Conservation (phyloP, 1,140 invertebrate genomes). For the Meteorus sp. region DNA sequence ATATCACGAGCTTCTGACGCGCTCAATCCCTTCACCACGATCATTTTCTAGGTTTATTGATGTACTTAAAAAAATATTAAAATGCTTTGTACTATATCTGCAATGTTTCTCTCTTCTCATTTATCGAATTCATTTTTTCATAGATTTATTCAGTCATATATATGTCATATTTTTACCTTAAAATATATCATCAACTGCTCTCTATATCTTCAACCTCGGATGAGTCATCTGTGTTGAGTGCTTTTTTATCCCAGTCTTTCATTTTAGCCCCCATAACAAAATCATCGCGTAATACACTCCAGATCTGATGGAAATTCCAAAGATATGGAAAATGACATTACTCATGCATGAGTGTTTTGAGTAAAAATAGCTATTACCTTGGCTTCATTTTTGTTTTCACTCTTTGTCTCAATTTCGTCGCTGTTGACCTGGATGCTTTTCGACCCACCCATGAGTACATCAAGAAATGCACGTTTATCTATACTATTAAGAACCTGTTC, state of each 20-base stretch:
- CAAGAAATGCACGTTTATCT: slow-evolving; percentile 80
- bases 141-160: not conserved
- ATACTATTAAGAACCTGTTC: slow-evolving; percentile 82
- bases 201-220: slow-evolving; percentile 44
- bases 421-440: slow-evolving; percentile 56
- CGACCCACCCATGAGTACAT: slow-evolving; percentile 74
- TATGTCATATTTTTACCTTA: not conserved
- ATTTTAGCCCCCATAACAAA: slow-evolving; percentile 86
- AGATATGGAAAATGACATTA: too few species aligned
- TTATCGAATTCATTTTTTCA: not conserved
- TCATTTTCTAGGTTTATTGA: too few species aligned
- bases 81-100: too few species aligned
- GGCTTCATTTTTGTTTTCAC: slow-evolving; percentile 15
- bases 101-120: too few species aligned
- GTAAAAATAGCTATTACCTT: slow-evolving; percentile 31
- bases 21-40: too few species aligned
- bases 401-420: not conserved
- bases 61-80: too few species aligned
- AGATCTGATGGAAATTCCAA: too few species aligned
- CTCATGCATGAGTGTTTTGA: not conserved
- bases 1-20: too few species aligned
- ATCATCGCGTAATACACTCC: slow-evolving; percentile 74
- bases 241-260: slow-evolving; percentile 88
- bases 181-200: slow-evolving; percentile 31
- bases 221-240: slow-evolving; percentile 49